Conservation (phyloP, 1,140 invertebrate species). For the Battus philenor region DNA sequence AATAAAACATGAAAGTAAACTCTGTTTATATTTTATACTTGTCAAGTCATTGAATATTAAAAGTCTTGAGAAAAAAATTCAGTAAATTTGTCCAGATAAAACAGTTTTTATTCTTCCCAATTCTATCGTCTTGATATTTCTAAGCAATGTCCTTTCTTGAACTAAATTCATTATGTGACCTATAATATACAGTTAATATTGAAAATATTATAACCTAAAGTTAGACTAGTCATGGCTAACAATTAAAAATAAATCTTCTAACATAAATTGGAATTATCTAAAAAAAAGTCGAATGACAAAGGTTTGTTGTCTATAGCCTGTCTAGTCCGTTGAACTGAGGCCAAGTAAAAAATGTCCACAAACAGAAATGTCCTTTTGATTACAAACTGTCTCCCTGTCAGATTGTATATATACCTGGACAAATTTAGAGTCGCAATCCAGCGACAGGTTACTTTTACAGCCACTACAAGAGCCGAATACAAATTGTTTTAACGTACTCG, state of each 20-base stretch:
- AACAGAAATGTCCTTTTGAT: constrained; percentile 15
- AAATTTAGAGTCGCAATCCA: constrained; percentile 34
- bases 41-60: no score
- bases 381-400: constrained; percentile 35
- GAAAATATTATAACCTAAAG: no score
- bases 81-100: no score
- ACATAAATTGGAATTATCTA: constrained; percentile 3
- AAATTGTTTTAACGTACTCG: constrained; percentile 51
- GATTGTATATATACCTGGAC: constrained; percentile 57
- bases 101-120: no score
- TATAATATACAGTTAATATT: no score
- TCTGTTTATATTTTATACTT: no score
- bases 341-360: constrained; percentile 2
- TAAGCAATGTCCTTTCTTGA: no score
- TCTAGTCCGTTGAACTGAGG: constrained; percentile 4
- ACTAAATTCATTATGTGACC: no score
- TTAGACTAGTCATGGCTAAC: no score
- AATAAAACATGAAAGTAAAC: no score
- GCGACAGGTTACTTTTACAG: constrained; percentile 43
- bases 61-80: no score
- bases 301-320: background rate
- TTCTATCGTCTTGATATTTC: no score
- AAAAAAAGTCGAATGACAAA: constrained; percentile 3
- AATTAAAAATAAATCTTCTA: background rate
- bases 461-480: constrained; percentile 43